Conservation (phyloP, 2,113 vertebrate genomes). For the Fregata magnificens region DNA sequence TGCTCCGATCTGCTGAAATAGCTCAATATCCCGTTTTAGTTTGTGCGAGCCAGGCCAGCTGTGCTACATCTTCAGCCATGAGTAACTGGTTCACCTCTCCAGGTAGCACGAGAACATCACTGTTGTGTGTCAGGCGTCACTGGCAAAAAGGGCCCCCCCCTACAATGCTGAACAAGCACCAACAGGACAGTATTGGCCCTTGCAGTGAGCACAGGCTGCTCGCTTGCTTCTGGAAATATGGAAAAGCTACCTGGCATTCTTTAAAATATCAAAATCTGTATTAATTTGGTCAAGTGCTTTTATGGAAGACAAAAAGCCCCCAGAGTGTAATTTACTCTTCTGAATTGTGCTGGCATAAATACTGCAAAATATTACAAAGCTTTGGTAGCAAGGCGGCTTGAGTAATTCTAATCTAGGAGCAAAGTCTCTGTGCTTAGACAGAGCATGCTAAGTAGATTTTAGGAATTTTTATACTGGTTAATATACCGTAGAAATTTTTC, state of each 20-base stretch:
- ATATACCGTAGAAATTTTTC: background rate
- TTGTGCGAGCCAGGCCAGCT: background rate
- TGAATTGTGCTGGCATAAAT: background rate
- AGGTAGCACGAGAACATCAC: background rate
- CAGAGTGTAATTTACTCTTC: background rate
- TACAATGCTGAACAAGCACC: accelerated
- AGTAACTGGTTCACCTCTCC: background rate
- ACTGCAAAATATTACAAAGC: background rate
- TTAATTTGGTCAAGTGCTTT: background rate
- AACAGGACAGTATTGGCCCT: background rate
- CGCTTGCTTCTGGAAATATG: background rate
- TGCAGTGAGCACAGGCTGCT: background rate
- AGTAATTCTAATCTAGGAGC: background rate
- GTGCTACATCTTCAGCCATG: background rate
- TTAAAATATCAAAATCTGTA: background rate
- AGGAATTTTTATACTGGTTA: background rate
- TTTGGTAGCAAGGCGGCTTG: background rate
- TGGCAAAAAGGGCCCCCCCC: background rate
- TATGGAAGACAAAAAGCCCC: background rate
- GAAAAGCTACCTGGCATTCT: background rate
- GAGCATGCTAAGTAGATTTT: background rate
- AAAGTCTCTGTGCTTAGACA: background rate
- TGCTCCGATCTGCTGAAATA: background rate
- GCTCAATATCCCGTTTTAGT: background rate
- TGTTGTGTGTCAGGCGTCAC: background rate